phyloP scores from a whole-genome alignment of 2,888 invertebrate species.

The Monopis laevigella region DNA sequence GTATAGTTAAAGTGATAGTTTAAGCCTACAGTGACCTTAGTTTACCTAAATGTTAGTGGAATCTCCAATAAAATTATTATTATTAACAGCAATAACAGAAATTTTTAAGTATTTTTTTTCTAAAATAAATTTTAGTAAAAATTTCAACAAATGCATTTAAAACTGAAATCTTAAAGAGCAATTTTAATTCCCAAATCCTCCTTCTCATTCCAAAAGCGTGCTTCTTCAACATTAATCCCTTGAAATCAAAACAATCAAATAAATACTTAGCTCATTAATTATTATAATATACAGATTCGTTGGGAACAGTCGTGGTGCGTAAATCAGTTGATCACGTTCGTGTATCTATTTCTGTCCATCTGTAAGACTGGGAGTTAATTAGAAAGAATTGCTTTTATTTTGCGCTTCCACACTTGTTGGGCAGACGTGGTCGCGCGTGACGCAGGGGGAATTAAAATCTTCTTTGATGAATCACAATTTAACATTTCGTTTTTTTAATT shows the following conservation, averaged over 20 bases:
- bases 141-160: too few species aligned
- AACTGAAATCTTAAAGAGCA: too few species aligned
- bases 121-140: too few species aligned
- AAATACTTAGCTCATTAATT: slow-evolving; percentile 53
- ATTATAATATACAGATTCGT: slow-evolving; percentile 22
- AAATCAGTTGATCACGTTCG: slow-evolving; percentile 42
- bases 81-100: too few species aligned
- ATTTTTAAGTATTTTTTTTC: too few species aligned
- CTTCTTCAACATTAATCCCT: slow-evolving; percentile 37
- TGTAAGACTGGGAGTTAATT: slow-evolving; percentile 39
- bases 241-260: slow-evolving; percentile 61
- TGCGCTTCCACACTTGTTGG: slow-evolving; percentile 38
- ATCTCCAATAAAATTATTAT: too few species aligned
- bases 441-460: slow-evolving; percentile 43
- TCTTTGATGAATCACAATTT: slow-evolving; percentile 28
- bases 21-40: too few species aligned
- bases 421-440: slow-evolving; percentile 25
- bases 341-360: slow-evolving; percentile 7
- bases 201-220: slow-evolving; percentile 24
- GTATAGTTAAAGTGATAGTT: too few species aligned
- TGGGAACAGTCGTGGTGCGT: slow-evolving; percentile 47
- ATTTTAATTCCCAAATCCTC: slow-evolving; percentile 1
- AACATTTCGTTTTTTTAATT: slow-evolving; percentile 1
- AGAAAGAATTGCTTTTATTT: slow-evolving; percentile 68
- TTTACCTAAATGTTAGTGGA: too few species aligned